Conservation (phyloP, 2,888 invertebrate genomes). For the Norana najaformis region DNA sequence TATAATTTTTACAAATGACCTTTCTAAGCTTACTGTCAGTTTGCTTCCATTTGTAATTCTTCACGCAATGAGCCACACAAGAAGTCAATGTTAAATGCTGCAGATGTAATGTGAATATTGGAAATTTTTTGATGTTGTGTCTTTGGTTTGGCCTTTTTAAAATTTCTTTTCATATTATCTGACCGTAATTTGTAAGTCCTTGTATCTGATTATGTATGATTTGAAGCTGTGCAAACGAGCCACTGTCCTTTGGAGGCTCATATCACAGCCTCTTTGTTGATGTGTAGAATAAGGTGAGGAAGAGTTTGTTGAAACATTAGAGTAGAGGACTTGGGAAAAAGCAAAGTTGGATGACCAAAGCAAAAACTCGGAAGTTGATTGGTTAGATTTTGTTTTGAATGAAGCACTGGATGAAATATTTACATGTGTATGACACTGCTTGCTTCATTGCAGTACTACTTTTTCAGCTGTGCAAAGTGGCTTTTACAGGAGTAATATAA, state of each 20-base stretch:
- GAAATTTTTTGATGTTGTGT: neutral
- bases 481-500: no score
- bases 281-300: neutral
- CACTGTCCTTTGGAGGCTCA: no score
- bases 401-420: neutral
- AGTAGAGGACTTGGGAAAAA: neutral
- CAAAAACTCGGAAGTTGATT: neutral
- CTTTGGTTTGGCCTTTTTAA: neutral
- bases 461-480: neutral
- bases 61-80: neutral
- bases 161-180: neutral
- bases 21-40: neutral
- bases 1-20: neutral
- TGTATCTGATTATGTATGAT: neutral
- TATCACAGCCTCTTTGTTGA: neutral
- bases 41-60: neutral
- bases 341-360: neutral
- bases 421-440: neutral
- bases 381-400: neutral
- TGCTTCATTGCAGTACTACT: neutral
- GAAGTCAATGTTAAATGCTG: neutral
- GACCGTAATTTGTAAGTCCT: neutral
- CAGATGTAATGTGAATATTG: neutral
- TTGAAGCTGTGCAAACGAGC: no score
- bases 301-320: neutral